Evolutionary conservation across 2,797 vertebrate species (phyloP).

Genomic region (Columba guinea): DNA sequence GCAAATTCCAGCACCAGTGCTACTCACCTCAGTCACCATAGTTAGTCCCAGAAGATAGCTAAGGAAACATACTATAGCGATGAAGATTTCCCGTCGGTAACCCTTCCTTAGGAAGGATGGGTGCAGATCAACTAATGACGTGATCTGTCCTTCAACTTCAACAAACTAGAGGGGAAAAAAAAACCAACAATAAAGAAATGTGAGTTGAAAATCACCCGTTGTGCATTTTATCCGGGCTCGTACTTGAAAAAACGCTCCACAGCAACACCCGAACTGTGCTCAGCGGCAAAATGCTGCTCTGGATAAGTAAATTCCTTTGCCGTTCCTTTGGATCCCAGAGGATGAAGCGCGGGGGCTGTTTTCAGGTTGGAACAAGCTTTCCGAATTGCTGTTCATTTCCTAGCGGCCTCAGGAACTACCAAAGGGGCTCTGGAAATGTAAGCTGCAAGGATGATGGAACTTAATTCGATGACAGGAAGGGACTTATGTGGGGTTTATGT

Average conservation of each 20-base stretch:
- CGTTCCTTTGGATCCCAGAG: not conserved
- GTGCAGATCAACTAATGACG: constrained; percentile 98
- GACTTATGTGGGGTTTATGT: not conserved
- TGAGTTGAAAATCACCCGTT: not conserved
- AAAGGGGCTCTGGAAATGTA: not conserved
- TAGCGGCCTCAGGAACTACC: not conserved
- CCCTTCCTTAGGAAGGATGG: constrained; percentile 98
- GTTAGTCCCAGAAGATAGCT: constrained; percentile 98
- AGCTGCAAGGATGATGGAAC: not conserved
- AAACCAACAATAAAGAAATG: not conserved
- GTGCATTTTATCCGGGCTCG: not conserved
- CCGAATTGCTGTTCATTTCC: not conserved
- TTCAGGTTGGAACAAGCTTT: not conserved
- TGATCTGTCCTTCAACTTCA: constrained; percentile 99
- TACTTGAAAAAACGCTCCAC: not conserved
- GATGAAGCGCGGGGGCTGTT: accelerated
- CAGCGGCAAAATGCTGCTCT: not conserved
- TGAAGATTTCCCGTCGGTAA: constrained; percentile 98
- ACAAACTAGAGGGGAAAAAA: constrained; percentile 87
- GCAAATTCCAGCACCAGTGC: not conserved
- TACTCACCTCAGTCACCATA: constrained; percentile 98
- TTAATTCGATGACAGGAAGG: not conserved
- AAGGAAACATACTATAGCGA: constrained; percentile 91
- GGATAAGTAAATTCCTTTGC: not conserved
- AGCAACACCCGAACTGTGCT: not conserved